Evolutionary conservation across 1,140 invertebrate genomes (phyloP), one percentile per base, ranked within the genome.

Genomic region (Drosophila burlai): DNA sequence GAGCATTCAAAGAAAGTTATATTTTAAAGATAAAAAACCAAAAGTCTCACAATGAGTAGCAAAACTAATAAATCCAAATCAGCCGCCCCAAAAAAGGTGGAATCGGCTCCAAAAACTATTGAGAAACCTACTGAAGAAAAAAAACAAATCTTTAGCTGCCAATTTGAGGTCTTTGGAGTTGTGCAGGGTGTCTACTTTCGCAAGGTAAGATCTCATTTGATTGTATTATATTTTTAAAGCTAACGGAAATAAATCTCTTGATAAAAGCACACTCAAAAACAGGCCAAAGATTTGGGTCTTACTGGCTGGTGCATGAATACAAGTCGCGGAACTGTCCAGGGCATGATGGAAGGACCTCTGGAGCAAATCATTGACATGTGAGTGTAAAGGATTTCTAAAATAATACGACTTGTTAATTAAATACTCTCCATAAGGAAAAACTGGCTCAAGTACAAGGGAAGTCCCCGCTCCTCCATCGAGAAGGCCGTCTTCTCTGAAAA

Each of bases 231-330:
- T 21, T n/a, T 8, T 10, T 9, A 26, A 18, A 24, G 1, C 1
- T 26, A 24, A 16, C 0, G n/a, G 0, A 26, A 31, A 11, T 3
- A 9, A 3, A 2, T 38, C 0, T 9, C n/a, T 0, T 4, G 21
- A 21, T 1, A 18, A 1, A 21, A 89, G 78, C 71, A 90, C 46
- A 85, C 84, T 7, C 63, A 73, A 38, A 65, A 52, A 2, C 78
- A 89, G 55, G 85, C 84, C 18, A 73, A 73, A 11, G 29, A 63
- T 24, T 21, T 89, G 34, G 85, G 75, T 2, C 40, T 89, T 0
- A 54, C 64, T 18, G 84, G 84, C 40, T 89, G 84, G 81, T 90
- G 85, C 69, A 84, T 80, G 77, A 84, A 90, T 47, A 90, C 85
- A 3, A 42, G 43, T 11, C 47, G 52, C 1, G 84, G 84, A 59